Evolutionary conservation across 2,888 invertebrate genomes (phyloP).

Genomic region (Saturnia pavonia): DNA sequence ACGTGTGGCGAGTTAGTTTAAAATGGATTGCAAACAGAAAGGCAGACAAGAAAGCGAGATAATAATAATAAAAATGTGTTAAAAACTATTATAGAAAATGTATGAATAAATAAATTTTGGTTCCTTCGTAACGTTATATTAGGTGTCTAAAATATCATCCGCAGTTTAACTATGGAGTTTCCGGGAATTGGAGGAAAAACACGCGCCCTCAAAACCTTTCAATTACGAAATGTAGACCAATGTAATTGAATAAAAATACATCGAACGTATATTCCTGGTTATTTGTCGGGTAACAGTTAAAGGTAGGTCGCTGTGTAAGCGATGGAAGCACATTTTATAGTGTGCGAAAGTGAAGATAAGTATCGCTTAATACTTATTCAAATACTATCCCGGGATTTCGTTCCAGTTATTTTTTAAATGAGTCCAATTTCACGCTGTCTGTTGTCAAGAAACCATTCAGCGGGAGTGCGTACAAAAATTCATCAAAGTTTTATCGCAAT

Average conservation of each 20-base stretch:
- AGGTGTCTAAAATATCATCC: neutral
- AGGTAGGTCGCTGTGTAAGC: conserved; percentile 12
- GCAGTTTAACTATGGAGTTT: neutral
- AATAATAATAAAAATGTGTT: too few relatives aligned
- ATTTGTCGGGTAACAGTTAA: conserved; percentile 8
- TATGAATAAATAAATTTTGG: neutral
- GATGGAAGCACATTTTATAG: neutral
- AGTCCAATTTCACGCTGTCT: too few relatives aligned
- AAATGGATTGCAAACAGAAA: too few relatives aligned
- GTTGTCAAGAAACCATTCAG: too few relatives aligned
- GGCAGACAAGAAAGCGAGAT: too few relatives aligned
- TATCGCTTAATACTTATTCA: neutral
- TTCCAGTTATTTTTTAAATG: too few relatives aligned
- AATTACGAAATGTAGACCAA: conserved; percentile 30
- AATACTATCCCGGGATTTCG: too few relatives aligned
- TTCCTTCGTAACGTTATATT: neutral
- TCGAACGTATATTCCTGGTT: conserved; percentile 20
- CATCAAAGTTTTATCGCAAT: too few relatives aligned
- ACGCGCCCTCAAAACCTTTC: conserved; percentile 26
- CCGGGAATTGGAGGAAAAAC: neutral
- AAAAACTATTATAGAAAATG: too few relatives aligned
- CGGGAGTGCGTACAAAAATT: too few relatives aligned
- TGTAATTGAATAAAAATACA: conserved; percentile 35
- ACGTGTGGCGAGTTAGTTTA: too few relatives aligned
- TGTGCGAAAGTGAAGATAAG: neutral